Evolutionary conservation across 1,140 invertebrate species (phyloP).

Genomic region (Zaprionus vittiger): DNA sequence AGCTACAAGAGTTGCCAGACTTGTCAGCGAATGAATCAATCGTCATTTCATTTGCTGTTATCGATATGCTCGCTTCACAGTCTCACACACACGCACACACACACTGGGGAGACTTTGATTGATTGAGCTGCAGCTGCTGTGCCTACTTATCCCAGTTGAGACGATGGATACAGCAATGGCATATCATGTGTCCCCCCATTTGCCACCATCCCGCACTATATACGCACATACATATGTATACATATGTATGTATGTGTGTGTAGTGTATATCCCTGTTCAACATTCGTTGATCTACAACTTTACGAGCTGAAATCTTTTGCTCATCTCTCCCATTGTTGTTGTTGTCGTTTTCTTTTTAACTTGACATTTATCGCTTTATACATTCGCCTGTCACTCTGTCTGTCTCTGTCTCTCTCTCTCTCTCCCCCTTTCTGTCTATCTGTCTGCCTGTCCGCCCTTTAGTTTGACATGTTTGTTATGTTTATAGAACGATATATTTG

Average conservation of each 20-base stretch:
- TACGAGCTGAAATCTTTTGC: conserved; percentile 29
- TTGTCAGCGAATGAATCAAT: conserved; percentile 42
- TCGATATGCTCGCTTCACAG: conserved; percentile 49
- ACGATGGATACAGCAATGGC: conserved; percentile 16
- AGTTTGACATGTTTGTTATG: conserved; percentile 50
- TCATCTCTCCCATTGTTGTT: conserved; percentile 14
- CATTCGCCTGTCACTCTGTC: conserved; percentile 23
- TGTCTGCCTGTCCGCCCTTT: conserved; percentile 28
- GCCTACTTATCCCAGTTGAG: conserved; percentile 26
- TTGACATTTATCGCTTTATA: conserved; percentile 80
- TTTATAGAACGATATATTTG: conserved; percentile 67
- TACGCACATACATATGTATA: neutral
- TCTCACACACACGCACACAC: conserved; percentile 43
- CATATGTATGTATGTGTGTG: too few relatives aligned
- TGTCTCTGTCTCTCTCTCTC: neutral
- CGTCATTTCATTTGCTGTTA: conserved; percentile 52
- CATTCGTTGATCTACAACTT: conserved; percentile 28
- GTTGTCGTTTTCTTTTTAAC: conserved; percentile 50
- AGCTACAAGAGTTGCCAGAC: conserved; percentile 21
- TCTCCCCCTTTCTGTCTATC: neutral
- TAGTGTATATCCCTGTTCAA: conserved; percentile 7
- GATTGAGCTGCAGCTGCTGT: conserved; percentile 53
- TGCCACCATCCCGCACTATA: neutral
- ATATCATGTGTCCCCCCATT: neutral
- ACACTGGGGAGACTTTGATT: conserved; percentile 67